Evolutionary conservation across 2,797 vertebrate species (phyloP), one percentile per base, ranked within the genome.

Genomic region (Moxostoma hubbsi): DNA sequence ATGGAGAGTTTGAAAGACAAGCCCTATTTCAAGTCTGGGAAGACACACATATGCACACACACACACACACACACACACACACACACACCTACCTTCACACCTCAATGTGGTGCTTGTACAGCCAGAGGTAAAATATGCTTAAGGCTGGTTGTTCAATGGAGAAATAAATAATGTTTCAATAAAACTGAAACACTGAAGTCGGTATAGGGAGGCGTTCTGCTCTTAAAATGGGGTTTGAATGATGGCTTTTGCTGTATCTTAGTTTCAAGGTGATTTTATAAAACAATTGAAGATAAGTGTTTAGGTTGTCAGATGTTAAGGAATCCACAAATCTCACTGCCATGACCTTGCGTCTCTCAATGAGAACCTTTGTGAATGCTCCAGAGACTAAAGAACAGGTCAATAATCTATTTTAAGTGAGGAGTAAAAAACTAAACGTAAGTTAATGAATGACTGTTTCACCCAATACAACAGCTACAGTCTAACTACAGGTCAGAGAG

Each of bases 351-450:
- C 67, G 65, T 15, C 71, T 55, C 36, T 57, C 50, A 73, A 74
- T 5, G 68, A 85, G 84, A 82, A 85, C 82, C 68, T 86, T 72
- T 68, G 84, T n/a, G 58, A 62, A 62, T 57, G 55, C 74, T 62
- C 51, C 9, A 15, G 65, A 84, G 2, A 36, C 36, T 36, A 36
- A 36, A 36, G 84, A 6, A 79, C 59, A 9, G 81, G 54, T 81
- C 87, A 75, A 88, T 89, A 84, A 85, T 82, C 77, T 80, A 71
- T 71, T 71, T 55, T 76, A 68, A 69, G 55, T 5, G 55, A 81
- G 49, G 73, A 75, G 61, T 70, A 54, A 36, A 73, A 50, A 85
- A 24, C 88, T 89, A 87, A 79, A 87, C 88, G 82, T 72, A 68
- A 73, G 85, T 86, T 79, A 81, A 78, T 83, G 74, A 85, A 72